Percentiles rank a stretch among this genome's conserved stretches.
phyloP scores from a whole-genome alignment of 2,888 invertebrate species.

The Ectropis crepuscularia region DNA sequence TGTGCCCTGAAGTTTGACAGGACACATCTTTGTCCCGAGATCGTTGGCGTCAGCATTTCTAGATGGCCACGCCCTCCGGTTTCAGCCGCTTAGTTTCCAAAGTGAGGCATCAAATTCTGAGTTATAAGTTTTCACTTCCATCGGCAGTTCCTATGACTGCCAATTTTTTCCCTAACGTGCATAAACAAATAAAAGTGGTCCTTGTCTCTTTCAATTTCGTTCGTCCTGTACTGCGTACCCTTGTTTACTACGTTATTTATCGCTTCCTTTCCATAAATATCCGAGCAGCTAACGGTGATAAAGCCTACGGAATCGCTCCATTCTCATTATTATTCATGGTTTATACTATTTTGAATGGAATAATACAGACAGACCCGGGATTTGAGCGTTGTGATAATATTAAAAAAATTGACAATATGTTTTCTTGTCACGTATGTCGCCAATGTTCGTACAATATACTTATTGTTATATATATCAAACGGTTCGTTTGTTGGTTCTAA shows the following conservation, averaged over 20 bases:
- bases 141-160: too few relatives aligned
- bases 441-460: constrained; percentile 51
- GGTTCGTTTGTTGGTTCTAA: constrained; percentile 21
- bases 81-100: too few relatives aligned
- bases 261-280: constrained; percentile 20
- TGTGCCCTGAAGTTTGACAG: too few relatives aligned
- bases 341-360: constrained; percentile 44
- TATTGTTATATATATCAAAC: constrained; percentile 22
- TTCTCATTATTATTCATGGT: constrained; percentile 26
- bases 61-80: too few relatives aligned
- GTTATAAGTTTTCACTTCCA: too few relatives aligned
- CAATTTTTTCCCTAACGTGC: too few relatives aligned
- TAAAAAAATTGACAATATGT: constrained; percentile 36
- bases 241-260: constrained; percentile 4
- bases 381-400: constrained; percentile 38
- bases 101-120: too few relatives aligned
- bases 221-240: neutral
- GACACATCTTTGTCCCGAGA: too few relatives aligned
- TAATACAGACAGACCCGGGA: constrained; percentile 39
- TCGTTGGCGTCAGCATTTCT: too few relatives aligned
- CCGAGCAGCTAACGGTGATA: constrained; percentile 14
- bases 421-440: constrained; percentile 48
- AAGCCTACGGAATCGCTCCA: constrained; percentile 14
- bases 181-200: too few relatives aligned
- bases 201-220: neutral